These are phyloP conservation scores for Lacerta bilineata DNA, from an alignment of 2,797 vertebrate species.

Conservation along the genomic window DNA sequence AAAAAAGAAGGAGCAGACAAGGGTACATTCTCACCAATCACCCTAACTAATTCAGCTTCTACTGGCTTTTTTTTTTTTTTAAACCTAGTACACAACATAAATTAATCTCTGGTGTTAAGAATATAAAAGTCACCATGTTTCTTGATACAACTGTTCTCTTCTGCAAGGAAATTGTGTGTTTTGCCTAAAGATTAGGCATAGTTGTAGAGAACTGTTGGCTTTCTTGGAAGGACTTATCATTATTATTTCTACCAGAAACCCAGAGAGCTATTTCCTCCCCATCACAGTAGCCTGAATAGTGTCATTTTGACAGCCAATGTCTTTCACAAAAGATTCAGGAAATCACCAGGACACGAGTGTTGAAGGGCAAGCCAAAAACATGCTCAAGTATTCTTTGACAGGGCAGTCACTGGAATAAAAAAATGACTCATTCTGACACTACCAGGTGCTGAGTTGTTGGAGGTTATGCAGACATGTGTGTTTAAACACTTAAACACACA, in stretches of 20 bases:
- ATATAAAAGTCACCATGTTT: too few relatives aligned
- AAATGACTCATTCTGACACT: conserved; percentile 38
- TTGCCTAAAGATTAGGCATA: too few relatives aligned
- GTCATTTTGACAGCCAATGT: neutral
- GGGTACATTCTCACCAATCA: too few relatives aligned
- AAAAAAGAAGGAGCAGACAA: neutral
- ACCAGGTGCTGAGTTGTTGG: conserved; percentile 34
- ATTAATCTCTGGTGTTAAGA: too few relatives aligned
- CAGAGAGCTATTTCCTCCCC: neutral
- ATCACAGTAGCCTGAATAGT: neutral
- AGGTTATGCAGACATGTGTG: conserved; percentile 1
- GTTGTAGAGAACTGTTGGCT: too few relatives aligned
- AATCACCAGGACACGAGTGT: neutral
- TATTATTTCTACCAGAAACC: neutral
- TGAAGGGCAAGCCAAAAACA: neutral
- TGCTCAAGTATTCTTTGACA: conserved; percentile 28
- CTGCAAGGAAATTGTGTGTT: too few relatives aligned
- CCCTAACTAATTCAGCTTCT: too few relatives aligned
- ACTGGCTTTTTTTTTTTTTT: too few relatives aligned
- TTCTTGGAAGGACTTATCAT: neutral
- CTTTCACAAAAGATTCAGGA: conserved; percentile 15
- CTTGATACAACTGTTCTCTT: too few relatives aligned
- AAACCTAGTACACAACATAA: too few relatives aligned
- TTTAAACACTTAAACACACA: neutral
- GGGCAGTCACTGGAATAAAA: conserved; percentile 12